These are phyloP conservation scores for Leptopilina syphax DNA, from an alignment of 2,888 invertebrate genomes.

Conservation along the genomic window DNA sequence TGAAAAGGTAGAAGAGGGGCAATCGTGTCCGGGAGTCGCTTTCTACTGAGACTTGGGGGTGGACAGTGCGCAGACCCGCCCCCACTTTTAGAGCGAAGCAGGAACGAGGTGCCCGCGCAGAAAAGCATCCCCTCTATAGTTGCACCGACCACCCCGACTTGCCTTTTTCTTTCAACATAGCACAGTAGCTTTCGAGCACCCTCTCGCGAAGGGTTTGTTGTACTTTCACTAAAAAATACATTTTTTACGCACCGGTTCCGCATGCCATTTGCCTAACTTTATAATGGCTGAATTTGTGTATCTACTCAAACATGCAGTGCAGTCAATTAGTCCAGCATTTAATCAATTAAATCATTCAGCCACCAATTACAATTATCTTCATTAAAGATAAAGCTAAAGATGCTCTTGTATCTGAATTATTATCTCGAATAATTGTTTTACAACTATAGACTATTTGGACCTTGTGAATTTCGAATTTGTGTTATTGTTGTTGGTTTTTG, in stretches of 20 bases:
- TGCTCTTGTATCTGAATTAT: neutral
- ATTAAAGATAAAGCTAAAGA: neutral
- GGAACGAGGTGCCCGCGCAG: constrained; percentile 69
- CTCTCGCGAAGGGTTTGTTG: constrained; percentile 70
- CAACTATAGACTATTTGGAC: too few relatives aligned
- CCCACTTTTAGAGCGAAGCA: constrained; percentile 73
- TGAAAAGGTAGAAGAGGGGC: constrained; percentile 49
- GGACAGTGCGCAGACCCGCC: constrained; percentile 76
- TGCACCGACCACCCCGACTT: constrained; percentile 65
- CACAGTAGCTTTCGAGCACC: constrained; percentile 76
- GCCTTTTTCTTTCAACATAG: constrained; percentile 72
- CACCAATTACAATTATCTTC: neutral
- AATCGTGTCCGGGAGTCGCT: constrained; percentile 54
- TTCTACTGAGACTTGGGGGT: constrained; percentile 66
- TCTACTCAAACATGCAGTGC: constrained; percentile 7
- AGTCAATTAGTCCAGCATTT: neutral
- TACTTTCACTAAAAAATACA: constrained; percentile 53
- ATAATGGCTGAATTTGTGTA: constrained; percentile 12
- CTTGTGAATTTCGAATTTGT: too few relatives aligned
- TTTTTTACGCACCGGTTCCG: constrained; percentile 44
- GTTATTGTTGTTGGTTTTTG: too few relatives aligned
- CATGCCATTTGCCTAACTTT: constrained; percentile 7
- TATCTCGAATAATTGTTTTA: too few relatives aligned
- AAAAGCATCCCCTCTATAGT: constrained; percentile 68
- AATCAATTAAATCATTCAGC: constrained; percentile 1